Evolutionary conservation across 2,888 invertebrate species (phyloP), one percentile per base, ranked within the genome.

Genomic region (Mythimna impura): DNA sequence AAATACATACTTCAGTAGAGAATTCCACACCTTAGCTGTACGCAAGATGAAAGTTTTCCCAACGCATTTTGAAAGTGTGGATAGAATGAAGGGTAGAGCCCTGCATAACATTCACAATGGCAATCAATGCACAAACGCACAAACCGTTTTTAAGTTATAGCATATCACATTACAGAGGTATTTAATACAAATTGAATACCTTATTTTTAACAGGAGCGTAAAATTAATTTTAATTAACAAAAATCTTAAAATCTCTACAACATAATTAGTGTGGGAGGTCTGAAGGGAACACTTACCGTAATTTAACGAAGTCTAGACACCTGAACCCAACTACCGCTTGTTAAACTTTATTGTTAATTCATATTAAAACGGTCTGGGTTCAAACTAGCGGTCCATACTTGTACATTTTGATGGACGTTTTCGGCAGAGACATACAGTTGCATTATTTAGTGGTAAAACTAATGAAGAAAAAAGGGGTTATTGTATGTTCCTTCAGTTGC

Each of bases 291-390:
- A 22, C 55, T 63, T 55, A 57, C 71, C 30, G 40, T 63, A 66
- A 81, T 76, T 66, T 71, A 47, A 12, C n/a, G 25, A 1, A 43
- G 76, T 72, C 70, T 76, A 80, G 72, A 80, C 67, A 55, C 40
- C 57, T 62, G 20, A 4, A 14, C 40, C 55, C 30, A 25, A 65
- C 58, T 57, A 14, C n/a, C 20, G 17, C 43, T 62, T 71, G 25
- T 43, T 30, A 10, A 10, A 55, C 22, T 62, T 66, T 34, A 61
- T 55, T n/a, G 10, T 50, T 3, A 54, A 61, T 58, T n/a, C 52
- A 58, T 52, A 65, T 57, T 14, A 30, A n/a, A 47, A 61, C 30
- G 30, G 30, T 50, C 40, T 57, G 57, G 5, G 12, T 1, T 22
- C 4, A 22, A 8, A 64, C 12, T 22, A 9, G 30, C 7, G 17